phyloP scores from a whole-genome alignment of 2,113 vertebrate species.

The Symphodus melops region DNA sequence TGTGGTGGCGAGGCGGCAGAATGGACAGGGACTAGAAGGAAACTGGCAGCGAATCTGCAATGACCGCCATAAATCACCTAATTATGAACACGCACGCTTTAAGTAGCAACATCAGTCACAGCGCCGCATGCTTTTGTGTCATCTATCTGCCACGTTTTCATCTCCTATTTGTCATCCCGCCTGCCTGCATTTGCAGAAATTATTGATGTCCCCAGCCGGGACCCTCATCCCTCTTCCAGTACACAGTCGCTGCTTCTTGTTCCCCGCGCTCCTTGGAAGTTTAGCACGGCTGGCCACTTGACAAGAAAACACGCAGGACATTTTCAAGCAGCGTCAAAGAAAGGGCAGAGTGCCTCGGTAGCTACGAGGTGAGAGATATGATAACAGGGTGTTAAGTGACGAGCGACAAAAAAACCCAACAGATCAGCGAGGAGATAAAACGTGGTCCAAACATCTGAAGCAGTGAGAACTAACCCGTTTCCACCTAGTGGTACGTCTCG shows the following conservation, averaged over 20 bases:
- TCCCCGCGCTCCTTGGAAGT: slow-evolving; percentile 43
- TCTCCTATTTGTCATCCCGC: slow-evolving; percentile 77
- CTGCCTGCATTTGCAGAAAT: slow-evolving; percentile 70
- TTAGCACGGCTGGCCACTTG: slow-evolving; percentile 44
- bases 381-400: not conserved
- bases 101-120: slow-evolving; percentile 83
- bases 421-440: no score
- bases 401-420: not conserved
- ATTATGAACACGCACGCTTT: slow-evolving; percentile 79
- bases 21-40: slow-evolving; percentile 53
- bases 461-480: no score
- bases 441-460: no score
- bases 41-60: slow-evolving; percentile 67
- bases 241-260: slow-evolving; percentile 51
- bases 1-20: slow-evolving; percentile 38
- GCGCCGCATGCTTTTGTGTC: slow-evolving; percentile 60
- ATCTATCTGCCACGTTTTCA: slow-evolving; percentile 77
- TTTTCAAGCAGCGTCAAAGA: slow-evolving; percentile 1
- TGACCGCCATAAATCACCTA: slow-evolving; percentile 82
- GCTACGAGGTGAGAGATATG: not conserved
- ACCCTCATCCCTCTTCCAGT: slow-evolving; percentile 67
- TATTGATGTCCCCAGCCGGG: slow-evolving; percentile 75
- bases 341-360: not conserved
- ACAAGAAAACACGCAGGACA: slow-evolving; percentile 17
- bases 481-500: no score